These are phyloP conservation scores for Stenodema calcarata DNA, from an alignment of 2,888 invertebrate species.

Conservation along the genomic window DNA sequence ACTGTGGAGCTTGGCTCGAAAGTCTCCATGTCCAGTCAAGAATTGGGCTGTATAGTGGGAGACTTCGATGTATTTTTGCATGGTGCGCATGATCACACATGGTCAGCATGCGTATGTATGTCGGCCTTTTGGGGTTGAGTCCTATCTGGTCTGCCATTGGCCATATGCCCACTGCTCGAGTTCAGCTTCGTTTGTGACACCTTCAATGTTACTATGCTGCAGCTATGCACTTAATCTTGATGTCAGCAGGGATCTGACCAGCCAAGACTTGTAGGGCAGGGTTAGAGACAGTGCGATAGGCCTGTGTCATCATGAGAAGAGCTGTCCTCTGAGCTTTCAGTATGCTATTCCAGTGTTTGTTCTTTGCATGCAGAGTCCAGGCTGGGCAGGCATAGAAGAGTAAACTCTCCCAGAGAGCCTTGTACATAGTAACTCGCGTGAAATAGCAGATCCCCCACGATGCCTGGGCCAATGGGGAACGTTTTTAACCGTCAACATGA, in stretches of 20 bases:
- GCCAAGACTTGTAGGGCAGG: slow-evolving; percentile 12
- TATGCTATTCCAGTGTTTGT: neutral
- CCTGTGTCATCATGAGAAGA: neutral
- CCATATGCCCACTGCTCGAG: neutral
- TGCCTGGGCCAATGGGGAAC: neutral
- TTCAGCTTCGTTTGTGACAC: neutral
- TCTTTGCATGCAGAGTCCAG: neutral
- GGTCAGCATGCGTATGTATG: neutral
- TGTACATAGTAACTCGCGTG: neutral
- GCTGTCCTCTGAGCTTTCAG: neutral
- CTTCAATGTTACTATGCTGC: neutral
- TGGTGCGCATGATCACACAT: neutral
- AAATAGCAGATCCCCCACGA: neutral
- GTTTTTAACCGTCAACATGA: too few species aligned
- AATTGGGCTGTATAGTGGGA: neutral
- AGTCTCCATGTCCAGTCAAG: slow-evolving; percentile 1
- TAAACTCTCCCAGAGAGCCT: neutral
- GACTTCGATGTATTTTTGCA: too few species aligned
- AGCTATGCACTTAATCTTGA: neutral
- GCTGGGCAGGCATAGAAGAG: slow-evolving; percentile 8
- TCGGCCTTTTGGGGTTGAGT: neutral
- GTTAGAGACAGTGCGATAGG: neutral
- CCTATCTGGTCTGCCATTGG: neutral
- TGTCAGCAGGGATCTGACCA: neutral
- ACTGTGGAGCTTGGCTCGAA: neutral